Evolutionary conservation across 1,140 invertebrate genomes (phyloP), one percentile per base, ranked within the genome.

Genomic region (Leptopilina clavipes): DNA sequence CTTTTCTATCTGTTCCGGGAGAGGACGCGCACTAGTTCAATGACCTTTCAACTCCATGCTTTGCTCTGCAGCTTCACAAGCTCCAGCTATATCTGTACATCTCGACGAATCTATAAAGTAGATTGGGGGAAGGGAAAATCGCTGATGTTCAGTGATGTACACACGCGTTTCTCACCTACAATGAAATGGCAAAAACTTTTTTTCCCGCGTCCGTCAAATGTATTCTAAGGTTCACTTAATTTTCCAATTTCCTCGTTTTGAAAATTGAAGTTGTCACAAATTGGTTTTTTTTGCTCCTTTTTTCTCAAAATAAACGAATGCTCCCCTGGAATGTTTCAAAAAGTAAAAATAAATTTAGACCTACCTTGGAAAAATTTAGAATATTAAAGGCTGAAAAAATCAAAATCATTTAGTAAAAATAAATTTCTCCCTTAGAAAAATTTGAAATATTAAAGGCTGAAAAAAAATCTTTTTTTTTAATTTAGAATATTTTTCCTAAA

Each of bases 11-110:
- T 73, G 70, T 44, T 71, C n/a, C 31, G 44, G 17, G 37, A 71
- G 77, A 79, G 81, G 78, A 79, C 75, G 78, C 73, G 52, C 40
- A 43, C n/a, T 25, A 71, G 84, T 84, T 84, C 83, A 78, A 84
- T 70, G 82, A 84, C 78, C 84, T 85, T 81, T 81, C 80, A 75
- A 77, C 81, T 84, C 78, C 76, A 72, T 84, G 83, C 80, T 85
- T 84, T 84, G 79, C 82, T 85, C 74, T 71, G 59, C 82, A 84
- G 79, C 79, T 84, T 84, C 78, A 81, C 74, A 56, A 71, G 75
- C 77, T 72, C 73, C 76, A 74, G 77, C 76, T 77, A 74, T 65
- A 72, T 79, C 73, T 71, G 70, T 43, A 31, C 71, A 37, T 18
- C 70, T 48, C 37, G 37, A 72, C 76, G 59, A 65, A 65, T 65